Evolutionary conservation across 2,888 invertebrate species (phyloP), one percentile per base, ranked within the genome.

Genomic region (Scaptodrosophila latifasciaeformis): DNA sequence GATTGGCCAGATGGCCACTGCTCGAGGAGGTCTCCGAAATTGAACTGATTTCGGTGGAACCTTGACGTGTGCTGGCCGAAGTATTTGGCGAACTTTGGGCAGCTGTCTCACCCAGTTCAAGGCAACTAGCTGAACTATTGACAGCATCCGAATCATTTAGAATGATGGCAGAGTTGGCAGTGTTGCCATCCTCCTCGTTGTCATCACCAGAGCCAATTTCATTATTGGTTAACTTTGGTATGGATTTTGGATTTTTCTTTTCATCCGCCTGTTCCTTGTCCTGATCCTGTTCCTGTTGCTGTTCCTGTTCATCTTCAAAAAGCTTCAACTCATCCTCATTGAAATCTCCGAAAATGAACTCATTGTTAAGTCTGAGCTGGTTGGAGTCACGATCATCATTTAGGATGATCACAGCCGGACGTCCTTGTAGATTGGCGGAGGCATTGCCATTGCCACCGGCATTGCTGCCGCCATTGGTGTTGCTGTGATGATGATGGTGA

Each of bases 351-450:
- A 95, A 95, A 30, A 93, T 93, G 54, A 94, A 89, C 75, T 91
- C 92, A 80, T 90, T 89, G 86, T 92, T 90, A 64, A 89, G 89
- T 65, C 88, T 88, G 49, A 68, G 62, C 50, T 62, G 55, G 57
- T 64, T 62, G 47, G 65, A 62, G 45, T 70, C 62, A 21, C 78
- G 76, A 71, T 85, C 83, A 78, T 91, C 90, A 84, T 92, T 90
- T 65, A 93, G 87, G 81, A 94, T 91, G 59, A 92, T 90, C 59
- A 94, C 94, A 48, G 93, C 90, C 50, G 93, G 93, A 24, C 85
- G 72, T 34, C 13, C 10, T 76, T 77, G 35, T 54, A 62, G n/a
- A n/a, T n/a, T 37, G 18, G 55, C 65, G n/a, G 31, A 19, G 46
- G 19, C 52, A 55, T 18, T 4, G 49, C 24, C 5, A 53, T 50